Evolutionary conservation across 2,888 invertebrate species (phyloP), one percentile per base, ranked within the genome.

Genomic region (Dryadula phaetusa): DNA sequence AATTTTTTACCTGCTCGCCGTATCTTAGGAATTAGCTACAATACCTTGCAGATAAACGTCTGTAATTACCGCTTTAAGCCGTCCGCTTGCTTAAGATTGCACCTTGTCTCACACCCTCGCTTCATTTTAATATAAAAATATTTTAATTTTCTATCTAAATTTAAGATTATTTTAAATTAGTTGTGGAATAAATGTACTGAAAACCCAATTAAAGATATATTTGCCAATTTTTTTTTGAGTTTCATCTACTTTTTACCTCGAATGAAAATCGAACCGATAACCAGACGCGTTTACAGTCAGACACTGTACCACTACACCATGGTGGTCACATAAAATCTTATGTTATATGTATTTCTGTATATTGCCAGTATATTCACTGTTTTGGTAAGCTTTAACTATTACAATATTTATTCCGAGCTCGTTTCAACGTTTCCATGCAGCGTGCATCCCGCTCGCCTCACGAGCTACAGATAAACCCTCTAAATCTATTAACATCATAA

Each of bases 11-110:
- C 52, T 42, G 42, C 46, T 71, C 64, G 60, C 74, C 61, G 70
- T 86, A 85, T 84, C 74, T 67, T 70, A 73, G 79, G 79, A 81
- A 84, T 85, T 86, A 85, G 82, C 77, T 67, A 49, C 69, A 74
- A 70, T 89, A 88, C 89, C 90, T n/a, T 88, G 90, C 80, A 87
- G 89, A 90, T 89, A 89, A 88, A 88, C 85, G 86, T 79, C 81
- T 87, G 83, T 88, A 88, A 88, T 88, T 86, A 86, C 84, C 82
- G 74, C 70, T 80, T 76, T 79, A 75, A 72, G 66, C 74, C 42
- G 44, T 22, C 40, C 42, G 8, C 42, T 25, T 28, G 54, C 37
- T 8, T 12, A 37, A 56, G 54, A 37, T 37, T 22, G 20, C 54
- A 37, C 20, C 20, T 37, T 14, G 20, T 37, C 22, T 54, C 54